Base-by-base conservation (phyloP, 2,888 invertebrate genomes). In the Drosophila silvestris region DNA sequence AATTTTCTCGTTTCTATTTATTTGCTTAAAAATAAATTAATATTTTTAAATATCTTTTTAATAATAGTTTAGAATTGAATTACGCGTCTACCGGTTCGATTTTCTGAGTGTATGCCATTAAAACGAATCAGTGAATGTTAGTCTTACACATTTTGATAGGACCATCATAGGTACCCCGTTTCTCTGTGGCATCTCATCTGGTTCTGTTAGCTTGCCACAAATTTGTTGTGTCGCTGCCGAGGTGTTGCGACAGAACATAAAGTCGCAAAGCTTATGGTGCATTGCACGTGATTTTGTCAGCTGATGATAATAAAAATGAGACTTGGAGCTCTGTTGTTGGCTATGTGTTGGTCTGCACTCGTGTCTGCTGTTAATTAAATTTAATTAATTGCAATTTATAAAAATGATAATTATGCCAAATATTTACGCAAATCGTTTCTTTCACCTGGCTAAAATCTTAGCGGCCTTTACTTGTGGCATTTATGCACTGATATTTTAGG, bases 371-470 rank as follows among this genome's bases (percentile, higher is more conserved):
- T 82, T 89, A 88, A 85, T 90, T 88, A 85, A 91, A 90, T 83
- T 88, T 77, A 91, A 91, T 90, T 91, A 88, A 88, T 88, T 91
- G 83, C 69, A 90, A 91, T 90, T 88, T 88, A 91, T 90, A 89
- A 61, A 89, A 78, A 74, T 71, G 81, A 69, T 61, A 64, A 71
- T 87, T 77, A 72, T 66, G 68, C 35, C 10, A 70, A 52, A 57
- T 70, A 66, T 65, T 67, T 64, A 83, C 39, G 56, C 37, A 65
- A 60, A 35, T 37, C 62, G n/a, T 69, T 63, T 28, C 10, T 12
- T 35, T 33, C 2, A 62, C 5, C 6, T 52, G 32, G 19, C 22
- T 32, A n/a, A 39, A 70, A 16, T 47, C 37, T 70, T 63, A 33
- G 54, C 66, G 41, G 53, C 56, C 41, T 10, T 16, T 50, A 41